Base-by-base conservation (phyloP, 2,113 vertebrate species). In the Platysteira castanea region DNA sequence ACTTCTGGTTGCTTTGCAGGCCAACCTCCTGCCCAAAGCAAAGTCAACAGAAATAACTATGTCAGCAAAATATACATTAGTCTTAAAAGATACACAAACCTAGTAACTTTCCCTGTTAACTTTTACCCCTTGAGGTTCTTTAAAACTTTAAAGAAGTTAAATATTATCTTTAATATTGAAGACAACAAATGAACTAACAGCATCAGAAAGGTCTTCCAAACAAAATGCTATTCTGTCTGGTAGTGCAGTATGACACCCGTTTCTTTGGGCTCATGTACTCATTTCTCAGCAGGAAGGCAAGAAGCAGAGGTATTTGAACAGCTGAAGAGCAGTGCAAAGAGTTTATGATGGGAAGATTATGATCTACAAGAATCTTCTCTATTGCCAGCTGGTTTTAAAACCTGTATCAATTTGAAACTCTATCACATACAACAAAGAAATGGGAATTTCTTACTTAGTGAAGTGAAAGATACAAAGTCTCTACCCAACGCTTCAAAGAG, bases 261-360 rank as follows among this genome's bases (percentile, higher is more conserved):
- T 89, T 81, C 77, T 91, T 84, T 76, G 87, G 46, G 56, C 37
- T 95, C 50, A 41, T 16, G 37, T 33, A 78, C 28, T 56, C 11
- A 47, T 74, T 53, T 84, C 92, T 89, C 96, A 92, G 88, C 93
- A 41, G 93, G 96, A 89, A 77, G n/a, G 69, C 78, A 74, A 78
- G 47, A 86, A 80, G 49, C 41, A 93, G 78, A 84, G 83, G 79
- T 95, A 81, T 98, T 98, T 98, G 95, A 87, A 95, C 98, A 98
- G 98, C 98, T 98, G 98, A 98, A 88, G 49, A 85, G 69, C 64
- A 75, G 46, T 28, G 16, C 89, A 95, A 95, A 97, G 89, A 35
- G 59, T 89, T 80, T 37, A 61, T 44, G 81, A 61, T 93, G 96
- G 94, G 93, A 94, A 95, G 82, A 84, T 47, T 9, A 10, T 87